Conservation (phyloP, 2,888 invertebrate genomes). For the Ephialtes manifestator region DNA sequence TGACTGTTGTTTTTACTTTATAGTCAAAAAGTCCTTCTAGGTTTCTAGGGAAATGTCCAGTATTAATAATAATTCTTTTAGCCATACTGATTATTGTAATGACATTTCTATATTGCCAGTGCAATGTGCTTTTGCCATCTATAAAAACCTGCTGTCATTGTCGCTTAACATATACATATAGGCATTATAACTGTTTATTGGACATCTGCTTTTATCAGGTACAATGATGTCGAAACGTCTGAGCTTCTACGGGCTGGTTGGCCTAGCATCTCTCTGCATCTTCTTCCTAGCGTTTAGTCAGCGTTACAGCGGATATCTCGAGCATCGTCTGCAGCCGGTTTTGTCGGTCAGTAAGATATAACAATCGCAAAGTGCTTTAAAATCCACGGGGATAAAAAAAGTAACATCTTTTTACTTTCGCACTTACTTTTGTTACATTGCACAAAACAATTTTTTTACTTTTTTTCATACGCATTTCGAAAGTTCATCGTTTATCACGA, state of each 20-base stretch:
- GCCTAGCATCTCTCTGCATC: slow-evolving; percentile 83
- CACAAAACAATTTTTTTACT: slow-evolving; percentile 5
- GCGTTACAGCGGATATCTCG: slow-evolving; percentile 83
- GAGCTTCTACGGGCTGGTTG: slow-evolving; percentile 84
- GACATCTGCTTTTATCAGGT: slow-evolving; percentile 72
- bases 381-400: background rate
- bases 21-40: background rate
- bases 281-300: slow-evolving; percentile 84
- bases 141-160: background rate
- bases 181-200: slow-evolving; percentile 17
- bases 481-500: background rate
- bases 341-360: slow-evolving; percentile 80
- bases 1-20: background rate
- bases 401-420: too few species aligned
- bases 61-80: background rate
- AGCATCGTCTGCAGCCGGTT: slow-evolving; percentile 82
- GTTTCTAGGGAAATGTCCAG: background rate
- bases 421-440: background rate
- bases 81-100: background rate
- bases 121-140: background rate
- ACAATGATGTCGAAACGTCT: slow-evolving; percentile 82
- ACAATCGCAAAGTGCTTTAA: background rate
- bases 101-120: background rate
- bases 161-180: background rate
- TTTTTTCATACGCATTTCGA: background rate